phyloP scores from a whole-genome alignment of 2,888 invertebrate species.

The Drosophila emarginata region DNA sequence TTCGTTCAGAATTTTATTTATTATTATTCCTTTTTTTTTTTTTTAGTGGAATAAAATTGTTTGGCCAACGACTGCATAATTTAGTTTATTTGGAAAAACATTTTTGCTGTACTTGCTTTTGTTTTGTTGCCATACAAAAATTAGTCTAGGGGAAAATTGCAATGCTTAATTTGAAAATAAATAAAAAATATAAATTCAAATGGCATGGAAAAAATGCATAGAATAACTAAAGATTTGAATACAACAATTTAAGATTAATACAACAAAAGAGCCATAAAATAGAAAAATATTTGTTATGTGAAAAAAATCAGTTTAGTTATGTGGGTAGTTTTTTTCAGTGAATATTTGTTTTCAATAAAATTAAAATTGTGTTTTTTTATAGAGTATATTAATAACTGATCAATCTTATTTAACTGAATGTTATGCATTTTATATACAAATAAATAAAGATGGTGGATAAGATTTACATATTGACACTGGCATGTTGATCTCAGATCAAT shows the following conservation, averaged over 20 bases:
- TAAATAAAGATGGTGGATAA: too few species aligned
- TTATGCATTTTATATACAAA: too few species aligned
- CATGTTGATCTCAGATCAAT: too few species aligned
- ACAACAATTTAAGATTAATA: neutral
- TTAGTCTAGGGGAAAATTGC: neutral
- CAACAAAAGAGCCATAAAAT: neutral
- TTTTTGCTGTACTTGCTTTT: neutral
- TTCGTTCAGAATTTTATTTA: conserved; percentile 2
- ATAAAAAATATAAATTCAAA: neutral
- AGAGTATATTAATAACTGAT: too few species aligned
- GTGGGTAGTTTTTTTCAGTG: neutral
- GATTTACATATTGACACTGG: too few species aligned
- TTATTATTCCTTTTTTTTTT: neutral
- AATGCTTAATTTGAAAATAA: neutral
- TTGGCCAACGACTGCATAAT: conserved; percentile 5
- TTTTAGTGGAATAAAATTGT: neutral
- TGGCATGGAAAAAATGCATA: neutral
- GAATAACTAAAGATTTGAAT: neutral
- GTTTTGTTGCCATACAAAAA: neutral
- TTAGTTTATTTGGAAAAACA: conserved; percentile 3
- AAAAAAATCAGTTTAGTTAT: neutral
- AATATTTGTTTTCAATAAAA: too few species aligned
- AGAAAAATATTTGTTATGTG: neutral
- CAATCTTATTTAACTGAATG: too few species aligned
- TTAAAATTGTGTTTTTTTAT: too few species aligned